A percentile compares a stretch with the other conserved stretches of the same genome.
phyloP scores from a whole-genome alignment of 2,797 vertebrate species.

The Darevskia nairensis region DNA sequence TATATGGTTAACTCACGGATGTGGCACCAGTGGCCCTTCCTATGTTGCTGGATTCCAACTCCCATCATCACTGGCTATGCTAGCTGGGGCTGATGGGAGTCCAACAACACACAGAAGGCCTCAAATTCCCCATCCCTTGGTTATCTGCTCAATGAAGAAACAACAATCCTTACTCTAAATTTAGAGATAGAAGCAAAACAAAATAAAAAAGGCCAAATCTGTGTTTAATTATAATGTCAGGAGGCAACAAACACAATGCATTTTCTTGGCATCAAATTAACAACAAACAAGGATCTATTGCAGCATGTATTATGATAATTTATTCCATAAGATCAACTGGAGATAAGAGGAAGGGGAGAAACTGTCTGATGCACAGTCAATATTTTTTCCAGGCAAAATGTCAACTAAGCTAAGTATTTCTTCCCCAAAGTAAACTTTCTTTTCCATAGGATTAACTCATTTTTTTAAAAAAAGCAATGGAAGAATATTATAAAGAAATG shows the following conservation, averaged over 20 bases:
- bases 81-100: background rate
- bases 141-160: no score
- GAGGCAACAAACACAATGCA: background rate
- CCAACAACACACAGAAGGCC: background rate
- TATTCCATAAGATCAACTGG: background rate
- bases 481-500: background rate
- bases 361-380: background rate
- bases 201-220: background rate
- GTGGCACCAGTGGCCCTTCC: background rate
- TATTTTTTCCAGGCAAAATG: background rate
- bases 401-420: background rate
- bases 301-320: background rate
- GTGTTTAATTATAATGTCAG: background rate
- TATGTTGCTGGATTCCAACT: background rate
- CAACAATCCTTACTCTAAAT: background rate
- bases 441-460: background rate
- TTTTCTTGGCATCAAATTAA: background rate
- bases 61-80: background rate
- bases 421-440: background rate
- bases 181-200: background rate
- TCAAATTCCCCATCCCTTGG: no score
- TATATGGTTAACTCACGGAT: background rate
- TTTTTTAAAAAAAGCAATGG: background rate
- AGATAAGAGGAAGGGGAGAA: background rate
- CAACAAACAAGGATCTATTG: background rate